Evolutionary conservation across 2,888 invertebrate species (phyloP).

Genomic region (Vannuccia rotundouncinata): DNA sequence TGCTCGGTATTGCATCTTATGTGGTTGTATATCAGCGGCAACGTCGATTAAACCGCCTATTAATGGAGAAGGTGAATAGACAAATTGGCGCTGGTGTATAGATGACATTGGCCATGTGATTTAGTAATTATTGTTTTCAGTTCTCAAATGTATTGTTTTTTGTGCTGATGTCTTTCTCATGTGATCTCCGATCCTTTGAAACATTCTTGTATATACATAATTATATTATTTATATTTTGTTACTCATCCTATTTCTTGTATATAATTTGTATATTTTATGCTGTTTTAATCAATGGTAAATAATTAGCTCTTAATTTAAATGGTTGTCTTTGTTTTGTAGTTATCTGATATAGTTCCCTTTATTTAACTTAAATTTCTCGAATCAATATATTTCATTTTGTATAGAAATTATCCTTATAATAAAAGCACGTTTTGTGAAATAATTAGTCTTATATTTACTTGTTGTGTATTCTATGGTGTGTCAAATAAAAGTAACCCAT

Average conservation of each 20-base stretch:
- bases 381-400: too few species aligned
- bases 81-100: conserved; percentile 64
- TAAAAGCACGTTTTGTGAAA: too few species aligned
- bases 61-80: conserved; percentile 66
- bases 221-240: background rate
- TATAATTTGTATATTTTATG: background rate
- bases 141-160: background rate
- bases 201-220: background rate
- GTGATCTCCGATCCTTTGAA: background rate
- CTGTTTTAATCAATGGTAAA: too few species aligned
- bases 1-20: conserved; percentile 64
- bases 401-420: too few species aligned
- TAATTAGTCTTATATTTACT: too few species aligned
- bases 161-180: background rate
- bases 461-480: too few species aligned
- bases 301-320: too few species aligned
- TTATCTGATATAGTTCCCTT: too few species aligned
- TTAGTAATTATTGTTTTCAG: background rate
- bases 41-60: conserved; percentile 65
- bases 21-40: conserved; percentile 65
- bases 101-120: conserved; percentile 9
- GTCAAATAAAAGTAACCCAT: too few species aligned
- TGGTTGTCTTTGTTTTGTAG: too few species aligned
- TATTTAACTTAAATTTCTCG: too few species aligned
- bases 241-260: background rate